Percentiles rank a stretch among this genome's conserved stretches.
phyloP scores from a whole-genome alignment of 1,140 invertebrate genomes.

The Drosophila cardini region DNA sequence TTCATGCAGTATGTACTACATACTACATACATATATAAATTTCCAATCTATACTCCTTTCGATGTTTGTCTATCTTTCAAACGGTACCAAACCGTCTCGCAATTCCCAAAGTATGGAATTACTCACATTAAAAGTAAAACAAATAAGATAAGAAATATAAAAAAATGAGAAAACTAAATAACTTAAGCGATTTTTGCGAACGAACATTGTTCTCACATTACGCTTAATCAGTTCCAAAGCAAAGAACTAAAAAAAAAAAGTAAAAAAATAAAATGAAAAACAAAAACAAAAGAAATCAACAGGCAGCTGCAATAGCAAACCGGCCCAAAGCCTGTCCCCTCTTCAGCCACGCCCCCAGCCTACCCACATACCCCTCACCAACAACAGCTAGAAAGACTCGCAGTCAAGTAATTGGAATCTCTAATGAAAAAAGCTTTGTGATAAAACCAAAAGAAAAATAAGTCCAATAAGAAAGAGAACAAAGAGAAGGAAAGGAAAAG shows the following conservation, averaged over 20 bases:
- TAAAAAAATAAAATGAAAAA: slow-evolving; percentile 11
- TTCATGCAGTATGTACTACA: too few species aligned
- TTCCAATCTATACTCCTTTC: background rate
- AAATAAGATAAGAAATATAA: slow-evolving; percentile 2
- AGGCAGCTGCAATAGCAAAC: slow-evolving; percentile 45
- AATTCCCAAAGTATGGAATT: background rate
- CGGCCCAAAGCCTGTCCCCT: background rate
- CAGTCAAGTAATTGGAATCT: slow-evolving; percentile 64
- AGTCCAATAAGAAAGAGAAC: slow-evolving; percentile 10
- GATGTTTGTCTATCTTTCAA: background rate
- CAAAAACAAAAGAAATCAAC: slow-evolving; percentile 50
- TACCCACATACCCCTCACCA: background rate
- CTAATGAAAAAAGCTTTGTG: slow-evolving; percentile 54
- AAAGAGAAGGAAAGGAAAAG: slow-evolving; percentile 6
- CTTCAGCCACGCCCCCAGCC: background rate
- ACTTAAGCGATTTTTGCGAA: slow-evolving; percentile 45
- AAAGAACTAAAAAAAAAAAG: slow-evolving; percentile 16
- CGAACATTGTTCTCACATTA: slow-evolving; percentile 60
- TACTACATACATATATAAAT: too few species aligned
- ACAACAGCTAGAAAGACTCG: slow-evolving; percentile 15
- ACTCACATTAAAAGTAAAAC: background rate
- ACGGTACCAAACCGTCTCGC: background rate
- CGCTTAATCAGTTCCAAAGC: slow-evolving; percentile 68
- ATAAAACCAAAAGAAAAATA: slow-evolving; percentile 23
- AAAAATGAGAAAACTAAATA: slow-evolving; percentile 21